These are phyloP conservation scores for Elysia crispata DNA, from an alignment of 2,888 invertebrate species.

Conservation along the genomic window DNA sequence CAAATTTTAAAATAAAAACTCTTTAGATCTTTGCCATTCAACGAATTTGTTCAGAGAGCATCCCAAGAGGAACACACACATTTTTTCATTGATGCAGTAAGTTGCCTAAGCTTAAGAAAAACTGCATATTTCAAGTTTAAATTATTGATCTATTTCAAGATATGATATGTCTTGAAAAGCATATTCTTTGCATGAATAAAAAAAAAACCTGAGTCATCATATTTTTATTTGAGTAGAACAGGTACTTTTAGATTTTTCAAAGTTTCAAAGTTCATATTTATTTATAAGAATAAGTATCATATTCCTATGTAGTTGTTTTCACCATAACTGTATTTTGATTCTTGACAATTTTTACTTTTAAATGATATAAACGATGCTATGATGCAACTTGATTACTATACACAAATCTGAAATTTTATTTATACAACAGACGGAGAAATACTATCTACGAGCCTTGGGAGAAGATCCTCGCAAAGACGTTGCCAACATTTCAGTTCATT, in stretches of 20 bases:
- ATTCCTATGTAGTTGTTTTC: no score
- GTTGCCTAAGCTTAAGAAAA: slow-evolving; percentile 46
- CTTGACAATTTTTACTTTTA: no score
- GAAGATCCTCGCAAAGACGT: slow-evolving; percentile 79
- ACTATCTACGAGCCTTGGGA: slow-evolving; percentile 79
- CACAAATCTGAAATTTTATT: background rate
- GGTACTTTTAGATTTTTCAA: no score
- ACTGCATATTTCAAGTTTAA: background rate
- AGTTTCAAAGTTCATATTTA: no score
- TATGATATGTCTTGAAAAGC: background rate
- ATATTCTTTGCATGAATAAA: background rate
- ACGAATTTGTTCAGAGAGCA: slow-evolving; percentile 77
- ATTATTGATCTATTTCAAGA: background rate
- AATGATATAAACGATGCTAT: no score
- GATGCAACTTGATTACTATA: no score
- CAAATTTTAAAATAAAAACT: no score
- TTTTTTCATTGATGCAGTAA: slow-evolving; percentile 76
- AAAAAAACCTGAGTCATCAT: no score
- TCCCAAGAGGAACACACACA: slow-evolving; percentile 69
- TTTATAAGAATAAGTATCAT: no score
- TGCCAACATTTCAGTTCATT: slow-evolving; percentile 79
- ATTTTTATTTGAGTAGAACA: no score
- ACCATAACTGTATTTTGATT: no score
- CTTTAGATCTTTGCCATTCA: slow-evolving; percentile 77
- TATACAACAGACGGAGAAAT: slow-evolving; percentile 71